These are phyloP conservation scores for Zonitis immaculata DNA, from an alignment of 2,888 invertebrate species.

Conservation along the genomic window DNA sequence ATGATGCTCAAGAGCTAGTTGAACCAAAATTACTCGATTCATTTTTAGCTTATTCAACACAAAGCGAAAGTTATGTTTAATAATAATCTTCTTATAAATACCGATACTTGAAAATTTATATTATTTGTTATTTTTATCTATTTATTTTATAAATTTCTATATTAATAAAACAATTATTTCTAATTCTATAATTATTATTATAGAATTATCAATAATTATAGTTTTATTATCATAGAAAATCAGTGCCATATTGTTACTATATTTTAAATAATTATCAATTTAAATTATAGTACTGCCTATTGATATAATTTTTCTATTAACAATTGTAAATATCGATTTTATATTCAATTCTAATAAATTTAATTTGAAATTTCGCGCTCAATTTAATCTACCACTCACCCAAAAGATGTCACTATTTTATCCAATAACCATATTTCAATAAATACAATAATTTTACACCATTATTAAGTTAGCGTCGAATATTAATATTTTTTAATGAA, in stretches of 20 bases:
- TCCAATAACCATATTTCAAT: too few species aligned
- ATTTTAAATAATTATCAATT: not conserved
- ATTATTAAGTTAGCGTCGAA: too few species aligned
- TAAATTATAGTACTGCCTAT: not conserved
- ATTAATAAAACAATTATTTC: not conserved
- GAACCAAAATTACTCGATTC: slow-evolving; percentile 73
- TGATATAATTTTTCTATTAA: not conserved
- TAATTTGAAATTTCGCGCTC: too few species aligned
- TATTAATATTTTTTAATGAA: too few species aligned
- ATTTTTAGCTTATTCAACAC: slow-evolving; percentile 71
- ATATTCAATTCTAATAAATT: too few species aligned
- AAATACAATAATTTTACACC: too few species aligned
- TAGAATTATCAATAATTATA: too few species aligned
- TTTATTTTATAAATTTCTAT: slow-evolving; percentile 4
- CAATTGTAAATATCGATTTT: not conserved
- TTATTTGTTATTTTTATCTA: slow-evolving; percentile 8
- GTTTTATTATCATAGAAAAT: slow-evolving; percentile 6
- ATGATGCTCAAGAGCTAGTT: slow-evolving; percentile 69
- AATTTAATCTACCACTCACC: too few species aligned
- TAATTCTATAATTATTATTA: not conserved
- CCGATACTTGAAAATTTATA: slow-evolving; percentile 10
- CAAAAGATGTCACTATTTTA: too few species aligned
- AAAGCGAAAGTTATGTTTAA: slow-evolving; percentile 76
- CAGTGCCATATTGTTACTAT: not conserved
- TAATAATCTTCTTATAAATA: slow-evolving; percentile 3